Base-by-base conservation (phyloP, 2,113 vertebrate genomes). In the Carollia perspicillata region DNA sequence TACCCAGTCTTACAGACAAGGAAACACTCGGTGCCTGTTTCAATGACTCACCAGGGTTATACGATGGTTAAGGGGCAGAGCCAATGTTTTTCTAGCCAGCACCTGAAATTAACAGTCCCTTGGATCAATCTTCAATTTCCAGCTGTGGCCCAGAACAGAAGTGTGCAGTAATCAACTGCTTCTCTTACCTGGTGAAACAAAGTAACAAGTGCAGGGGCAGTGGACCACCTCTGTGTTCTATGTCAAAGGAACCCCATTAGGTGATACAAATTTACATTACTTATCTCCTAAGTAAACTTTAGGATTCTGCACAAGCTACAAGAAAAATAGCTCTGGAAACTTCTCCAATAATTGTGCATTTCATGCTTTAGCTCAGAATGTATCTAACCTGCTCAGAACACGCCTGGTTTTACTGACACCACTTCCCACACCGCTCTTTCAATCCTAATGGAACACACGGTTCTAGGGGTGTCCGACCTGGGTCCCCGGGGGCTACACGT, bases 51-150 rank as follows among this genome's bases (percentile, higher is more conserved):
- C 94, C 87, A 96, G 93, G 55, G 88, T 91, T 47, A 97, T 95
- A 96, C 79, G 95, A 95, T 72, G 95, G 97, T 63, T 94, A 89
- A 94, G 84, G 35, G 93, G 80, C 92, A 97, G 88, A 96, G 77
- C 80, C 96, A 72, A 92, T 58, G 86, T 92, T 92, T 97, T 85
- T 92, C 87, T 96, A 96, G 93, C 81, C 95, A 97, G 65, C 85
- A 95, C 90, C 93, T 96, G 94, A 96, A 89, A 96, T 74, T 83
- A 94, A 94, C 37, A 92, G 92, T 89, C 93, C 87, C 90, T 72
- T 90, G 92, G 92, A 93, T 95, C 93, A 88, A 83, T 85, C 90
- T 95, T 95, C 95, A 90, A 93, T 95, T 92, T 84, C 84, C 87
- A 84, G 96, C 94, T 85, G 95, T 90, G 93, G 66, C 90, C 96